Conservation (phyloP, 1,140 invertebrate genomes). For the Apis laboriosa region DNA sequence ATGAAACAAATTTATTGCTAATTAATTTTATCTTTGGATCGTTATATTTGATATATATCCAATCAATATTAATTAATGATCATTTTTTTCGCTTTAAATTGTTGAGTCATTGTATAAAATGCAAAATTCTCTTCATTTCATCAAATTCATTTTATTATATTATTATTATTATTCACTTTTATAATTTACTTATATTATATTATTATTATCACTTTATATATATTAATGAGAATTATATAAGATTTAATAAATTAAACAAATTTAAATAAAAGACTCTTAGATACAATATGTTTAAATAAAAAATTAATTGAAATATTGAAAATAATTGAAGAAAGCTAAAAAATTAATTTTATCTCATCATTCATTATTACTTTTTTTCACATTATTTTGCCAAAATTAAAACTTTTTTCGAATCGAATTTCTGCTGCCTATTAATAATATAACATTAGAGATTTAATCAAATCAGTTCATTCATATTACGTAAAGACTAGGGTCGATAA, state of each 20-base stretch:
- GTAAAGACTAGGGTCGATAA: neutral
- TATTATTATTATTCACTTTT: neutral
- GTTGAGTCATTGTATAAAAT: neutral
- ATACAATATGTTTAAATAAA: neutral
- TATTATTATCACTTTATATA: neutral
- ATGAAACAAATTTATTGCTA: neutral
- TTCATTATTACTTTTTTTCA: neutral
- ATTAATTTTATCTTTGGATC: slow-evolving; percentile 5
- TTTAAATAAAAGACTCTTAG: neutral
- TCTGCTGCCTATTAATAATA: neutral
- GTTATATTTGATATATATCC: neutral
- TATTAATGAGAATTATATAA: neutral
- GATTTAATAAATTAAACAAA: neutral
- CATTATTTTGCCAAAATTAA: neutral
- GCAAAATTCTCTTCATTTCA: neutral
- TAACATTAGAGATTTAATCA: neutral
- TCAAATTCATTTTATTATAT: neutral
- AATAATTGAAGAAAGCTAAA: neutral
- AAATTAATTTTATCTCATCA: neutral
- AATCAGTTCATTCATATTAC: slow-evolving; percentile 2
- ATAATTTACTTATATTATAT: neutral
- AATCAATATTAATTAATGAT: neutral
- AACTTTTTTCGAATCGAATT: neutral
- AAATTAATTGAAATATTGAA: neutral
- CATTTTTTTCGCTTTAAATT: neutral